phyloP scores from a whole-genome alignment of 2,888 invertebrate species.

The Chloroclysta siterata region DNA sequence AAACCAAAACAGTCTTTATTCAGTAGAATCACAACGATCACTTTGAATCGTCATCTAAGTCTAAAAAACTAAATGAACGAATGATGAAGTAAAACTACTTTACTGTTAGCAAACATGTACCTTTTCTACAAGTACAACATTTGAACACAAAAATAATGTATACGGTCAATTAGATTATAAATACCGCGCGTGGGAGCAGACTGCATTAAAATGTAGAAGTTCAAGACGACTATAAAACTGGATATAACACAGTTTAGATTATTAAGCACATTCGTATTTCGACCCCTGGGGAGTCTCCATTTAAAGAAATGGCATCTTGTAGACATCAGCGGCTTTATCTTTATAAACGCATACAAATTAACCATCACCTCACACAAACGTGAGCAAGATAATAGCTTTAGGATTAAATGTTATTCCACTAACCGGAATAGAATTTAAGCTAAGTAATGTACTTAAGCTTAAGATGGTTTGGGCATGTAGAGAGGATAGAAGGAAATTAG shows the following conservation, averaged over 20 bases:
- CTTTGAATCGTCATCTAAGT: no score
- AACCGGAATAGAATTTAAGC: background rate
- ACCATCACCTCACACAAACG: background rate
- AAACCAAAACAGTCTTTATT: no score
- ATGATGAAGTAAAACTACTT: background rate
- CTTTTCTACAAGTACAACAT: background rate
- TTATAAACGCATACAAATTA: background rate
- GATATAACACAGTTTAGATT: constrained; percentile 8
- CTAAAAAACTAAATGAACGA: background rate
- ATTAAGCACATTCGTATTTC: background rate
- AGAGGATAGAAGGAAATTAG: no score
- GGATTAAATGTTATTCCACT: background rate
- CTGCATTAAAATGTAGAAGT: constrained; percentile 22
- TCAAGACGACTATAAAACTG: constrained; percentile 22
- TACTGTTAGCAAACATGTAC: background rate
- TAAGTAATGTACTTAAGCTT: no score
- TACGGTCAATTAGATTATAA: constrained; percentile 20
- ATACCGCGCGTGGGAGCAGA: constrained; percentile 25
- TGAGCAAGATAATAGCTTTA: background rate
- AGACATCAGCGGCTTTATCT: background rate
- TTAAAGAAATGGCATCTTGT: background rate
- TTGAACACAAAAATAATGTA: background rate
- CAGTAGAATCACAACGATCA: no score
- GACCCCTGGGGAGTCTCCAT: constrained; percentile 3
- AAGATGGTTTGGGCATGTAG: no score